Conservation (phyloP, 2,113 vertebrate species). For the Ceyx margarethae region DNA sequence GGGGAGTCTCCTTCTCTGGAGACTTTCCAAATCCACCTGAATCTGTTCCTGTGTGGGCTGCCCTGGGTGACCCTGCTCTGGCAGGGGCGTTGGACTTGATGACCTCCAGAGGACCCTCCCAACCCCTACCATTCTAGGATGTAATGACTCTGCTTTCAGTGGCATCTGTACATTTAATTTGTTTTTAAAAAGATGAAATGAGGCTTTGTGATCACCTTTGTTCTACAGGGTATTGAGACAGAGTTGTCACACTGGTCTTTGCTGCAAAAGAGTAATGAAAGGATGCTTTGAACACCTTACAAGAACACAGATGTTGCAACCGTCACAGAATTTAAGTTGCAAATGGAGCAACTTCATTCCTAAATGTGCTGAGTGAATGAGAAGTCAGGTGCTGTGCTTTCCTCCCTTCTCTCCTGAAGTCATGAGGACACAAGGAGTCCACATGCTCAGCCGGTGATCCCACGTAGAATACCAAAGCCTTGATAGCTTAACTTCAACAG, state of each 20-base stretch:
- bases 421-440: neutral
- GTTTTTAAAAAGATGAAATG: neutral
- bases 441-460: neutral
- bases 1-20: too few relatives aligned
- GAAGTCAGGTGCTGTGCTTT: neutral
- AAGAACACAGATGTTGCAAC: conserved; percentile 37
- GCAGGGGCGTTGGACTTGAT: too few relatives aligned
- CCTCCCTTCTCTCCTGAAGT: neutral
- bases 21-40: too few relatives aligned
- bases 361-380: neutral
- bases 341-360: conserved; percentile 26
- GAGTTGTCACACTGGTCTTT: neutral
- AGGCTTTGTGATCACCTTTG: neutral
- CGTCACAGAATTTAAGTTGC: neutral
- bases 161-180: neutral
- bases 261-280: conserved; percentile 57
- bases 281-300: conserved; percentile 10
- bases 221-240: conserved; percentile 38
- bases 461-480: neutral
- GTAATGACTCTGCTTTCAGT: neutral
- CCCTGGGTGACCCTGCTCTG: too few relatives aligned
- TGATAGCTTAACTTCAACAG: neutral
- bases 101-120: too few relatives aligned
- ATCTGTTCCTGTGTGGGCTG: too few relatives aligned
- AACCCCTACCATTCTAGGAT: too few relatives aligned